Conservation (phyloP, 2,797 vertebrate genomes). For the Jordanella pulchra region DNA sequence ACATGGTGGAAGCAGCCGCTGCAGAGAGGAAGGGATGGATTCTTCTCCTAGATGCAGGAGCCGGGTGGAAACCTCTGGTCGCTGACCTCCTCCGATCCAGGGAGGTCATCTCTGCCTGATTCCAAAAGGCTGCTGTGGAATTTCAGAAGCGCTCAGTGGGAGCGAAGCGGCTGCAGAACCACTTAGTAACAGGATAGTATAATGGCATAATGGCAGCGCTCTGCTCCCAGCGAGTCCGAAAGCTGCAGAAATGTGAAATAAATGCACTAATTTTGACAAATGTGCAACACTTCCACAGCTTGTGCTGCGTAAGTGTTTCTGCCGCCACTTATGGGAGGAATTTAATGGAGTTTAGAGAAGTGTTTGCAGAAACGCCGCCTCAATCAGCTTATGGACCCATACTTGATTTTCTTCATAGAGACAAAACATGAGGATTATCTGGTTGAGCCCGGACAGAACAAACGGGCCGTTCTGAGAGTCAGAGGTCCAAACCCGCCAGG, state of each 20-base stretch:
- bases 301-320: conserved; percentile 59
- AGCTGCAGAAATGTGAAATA: conserved; percentile 34
- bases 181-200: conserved; percentile 73
- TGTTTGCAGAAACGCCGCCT: conserved; percentile 24
- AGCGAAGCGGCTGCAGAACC: conserved; percentile 54
- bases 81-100: conserved; percentile 35
- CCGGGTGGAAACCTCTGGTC: not conserved
- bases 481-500: too few relatives aligned
- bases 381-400: conserved; percentile 20
- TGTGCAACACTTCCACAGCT: conserved; percentile 51
- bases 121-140: conserved; percentile 58
- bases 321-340: conserved; percentile 33
- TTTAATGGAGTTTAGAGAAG: conserved; percentile 28
- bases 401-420: conserved; percentile 21
- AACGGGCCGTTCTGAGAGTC: too few relatives aligned
- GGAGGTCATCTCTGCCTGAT: conserved; percentile 65
- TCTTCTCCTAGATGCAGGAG: not conserved
- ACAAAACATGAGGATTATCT: conserved; percentile 22
- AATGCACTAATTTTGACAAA: conserved; percentile 51
- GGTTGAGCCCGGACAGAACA: too few relatives aligned
- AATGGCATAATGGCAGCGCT: conserved; percentile 70
- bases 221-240: conserved; percentile 37
- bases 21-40: not conserved
- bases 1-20: too few relatives aligned
- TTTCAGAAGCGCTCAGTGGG: conserved; percentile 49